Base-by-base conservation (phyloP, 2,113 vertebrate species). In the Mixornis gularis region DNA sequence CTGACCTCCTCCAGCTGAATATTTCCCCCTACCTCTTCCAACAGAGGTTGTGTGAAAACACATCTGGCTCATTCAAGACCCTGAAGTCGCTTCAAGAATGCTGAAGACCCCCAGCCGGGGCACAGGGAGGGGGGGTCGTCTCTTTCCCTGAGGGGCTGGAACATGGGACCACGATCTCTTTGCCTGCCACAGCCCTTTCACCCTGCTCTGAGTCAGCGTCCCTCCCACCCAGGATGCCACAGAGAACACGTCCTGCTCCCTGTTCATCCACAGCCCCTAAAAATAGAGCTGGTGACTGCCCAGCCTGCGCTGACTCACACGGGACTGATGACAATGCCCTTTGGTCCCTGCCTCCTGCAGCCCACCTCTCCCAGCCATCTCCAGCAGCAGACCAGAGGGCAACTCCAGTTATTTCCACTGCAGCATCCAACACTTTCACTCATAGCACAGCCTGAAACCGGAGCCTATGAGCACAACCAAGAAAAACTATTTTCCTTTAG, bases 401-500 rank as follows among this genome's bases (percentile, higher is more conserved):
- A 89, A 76, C 49, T 80, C 58, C 78, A 76, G 55, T 46, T 90
- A 72, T 92, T 94, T 95, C 95, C 85, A 91, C 32, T 85, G 66
- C 64, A 82, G 59, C 43, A 87, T 94, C 90, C 95, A 96, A 79
- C 34, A 51, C 36, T 72, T 73, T 79, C 63, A 56, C 48, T 86
- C 55, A 40, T 59, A 87, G 60, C 71, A 34, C 17, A 7, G 38
- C 74, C 27, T 89, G 90, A 89, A 95, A 92, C 51, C 3, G 0
- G 66, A 95, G 53, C 79, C 41, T 43, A 26, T 0, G 6, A 79
- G 66, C 85, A 84, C 4, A 0, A 95, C 69, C 83, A 89, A 87
- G 78, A 92, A 91, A 89, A 92, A 79, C 66, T 73, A 79, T 85
- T 92, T 94, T 95, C 91, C 95, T 94, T 85, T 51, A 73, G 53